Conservation (phyloP, 2,113 vertebrate genomes). For the Phylloscopus trochilus region DNA sequence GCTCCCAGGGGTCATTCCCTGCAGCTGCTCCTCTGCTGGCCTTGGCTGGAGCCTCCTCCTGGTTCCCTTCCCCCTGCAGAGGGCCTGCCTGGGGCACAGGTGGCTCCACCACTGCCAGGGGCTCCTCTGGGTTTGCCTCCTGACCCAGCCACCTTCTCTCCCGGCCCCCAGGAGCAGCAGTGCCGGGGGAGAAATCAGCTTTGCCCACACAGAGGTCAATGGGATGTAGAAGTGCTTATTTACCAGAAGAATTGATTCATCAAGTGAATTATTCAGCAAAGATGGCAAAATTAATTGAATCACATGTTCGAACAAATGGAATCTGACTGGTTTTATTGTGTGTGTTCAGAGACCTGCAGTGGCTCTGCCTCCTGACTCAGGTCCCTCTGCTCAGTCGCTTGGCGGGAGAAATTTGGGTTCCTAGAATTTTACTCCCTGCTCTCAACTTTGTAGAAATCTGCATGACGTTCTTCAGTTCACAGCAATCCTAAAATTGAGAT, state of each 20-base stretch:
- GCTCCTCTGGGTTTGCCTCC: background rate
- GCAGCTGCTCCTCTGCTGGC: background rate
- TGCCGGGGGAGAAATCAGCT: background rate
- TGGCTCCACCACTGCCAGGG: rapidly evolving
- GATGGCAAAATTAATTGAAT: slow-evolving; percentile 17
- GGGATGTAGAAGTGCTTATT: background rate
- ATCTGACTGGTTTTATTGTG: background rate
- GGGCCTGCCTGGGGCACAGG: background rate
- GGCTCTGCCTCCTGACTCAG: background rate
- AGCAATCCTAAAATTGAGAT: background rate
- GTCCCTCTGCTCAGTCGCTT: background rate
- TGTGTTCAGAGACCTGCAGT: background rate
- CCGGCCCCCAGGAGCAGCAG: background rate
- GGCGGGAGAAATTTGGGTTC: background rate
- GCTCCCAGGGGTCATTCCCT: background rate
- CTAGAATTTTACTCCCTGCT: background rate
- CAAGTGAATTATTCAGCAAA: background rate
- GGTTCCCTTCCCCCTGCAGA: background rate
- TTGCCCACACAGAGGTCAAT: background rate
- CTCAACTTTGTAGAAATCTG: rapidly evolving
- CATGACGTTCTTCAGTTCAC: rapidly evolving
- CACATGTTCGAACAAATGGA: background rate
- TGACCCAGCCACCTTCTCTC: background rate
- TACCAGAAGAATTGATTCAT: slow-evolving; percentile 15
- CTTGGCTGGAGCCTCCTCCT: background rate